phyloP scores from a whole-genome alignment of 2,888 invertebrate species.

The Crematogaster levior region DNA sequence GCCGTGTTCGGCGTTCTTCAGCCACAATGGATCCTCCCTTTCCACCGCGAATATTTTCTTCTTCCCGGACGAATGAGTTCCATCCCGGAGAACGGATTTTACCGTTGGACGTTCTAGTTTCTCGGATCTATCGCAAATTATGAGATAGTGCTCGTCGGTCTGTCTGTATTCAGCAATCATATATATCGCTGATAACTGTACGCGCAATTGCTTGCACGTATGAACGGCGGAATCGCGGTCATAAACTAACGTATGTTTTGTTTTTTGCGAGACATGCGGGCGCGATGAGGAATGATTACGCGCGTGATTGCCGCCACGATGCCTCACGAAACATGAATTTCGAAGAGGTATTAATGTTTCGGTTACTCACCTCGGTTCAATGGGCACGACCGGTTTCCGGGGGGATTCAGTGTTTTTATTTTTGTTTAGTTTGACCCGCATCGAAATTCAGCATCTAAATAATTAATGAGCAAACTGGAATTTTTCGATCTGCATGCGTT shows the following conservation, averaged over 20 bases:
- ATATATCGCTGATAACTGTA: slow-evolving; percentile 65
- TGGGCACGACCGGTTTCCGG: background rate
- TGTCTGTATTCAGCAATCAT: slow-evolving; percentile 25
- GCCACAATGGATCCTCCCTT: slow-evolving; percentile 13
- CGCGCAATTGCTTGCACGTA: slow-evolving; percentile 45
- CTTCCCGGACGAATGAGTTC: slow-evolving; percentile 23
- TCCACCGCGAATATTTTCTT: slow-evolving; percentile 9
- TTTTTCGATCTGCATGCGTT: background rate
- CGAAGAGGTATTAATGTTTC: slow-evolving; percentile 13
- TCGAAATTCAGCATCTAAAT: slow-evolving; percentile 8
- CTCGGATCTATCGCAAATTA: slow-evolving; percentile 64
- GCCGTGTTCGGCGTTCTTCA: background rate
- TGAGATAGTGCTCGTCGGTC: slow-evolving; percentile 31
- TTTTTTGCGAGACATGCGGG: background rate
- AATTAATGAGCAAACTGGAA: slow-evolving; percentile 17
- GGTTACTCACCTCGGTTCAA: slow-evolving; percentile 22
- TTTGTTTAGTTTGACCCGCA: slow-evolving; percentile 1
- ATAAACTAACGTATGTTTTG: background rate
- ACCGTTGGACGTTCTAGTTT: slow-evolving; percentile 71
- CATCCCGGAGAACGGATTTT: slow-evolving; percentile 51
- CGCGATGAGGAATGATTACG: slow-evolving; percentile 26
- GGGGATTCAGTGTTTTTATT: background rate
- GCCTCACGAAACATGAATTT: slow-evolving; percentile 15
- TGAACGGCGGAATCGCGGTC: background rate
- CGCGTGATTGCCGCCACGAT: slow-evolving; percentile 12